Conservation (phyloP, 2,888 invertebrate species). For the Gerris lacustris region DNA sequence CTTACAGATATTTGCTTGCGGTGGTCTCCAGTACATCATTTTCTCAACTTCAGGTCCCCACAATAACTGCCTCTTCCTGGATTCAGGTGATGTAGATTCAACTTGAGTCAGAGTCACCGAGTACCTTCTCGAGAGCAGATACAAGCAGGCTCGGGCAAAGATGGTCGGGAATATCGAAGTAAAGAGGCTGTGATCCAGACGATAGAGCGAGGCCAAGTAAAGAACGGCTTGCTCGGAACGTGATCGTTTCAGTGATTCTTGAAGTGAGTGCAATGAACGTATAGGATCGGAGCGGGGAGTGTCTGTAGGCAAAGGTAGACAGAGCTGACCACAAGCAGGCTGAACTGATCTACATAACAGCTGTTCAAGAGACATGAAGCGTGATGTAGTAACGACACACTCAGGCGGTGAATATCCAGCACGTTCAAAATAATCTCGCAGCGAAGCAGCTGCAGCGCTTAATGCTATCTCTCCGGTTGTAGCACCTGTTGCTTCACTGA, state of each 20-base stretch:
- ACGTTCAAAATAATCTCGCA: constrained; percentile 48
- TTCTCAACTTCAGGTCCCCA: constrained; percentile 54
- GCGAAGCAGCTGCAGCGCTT: constrained; percentile 48
- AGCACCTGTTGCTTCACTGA: constrained; percentile 47
- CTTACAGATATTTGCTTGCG: constrained; percentile 64
- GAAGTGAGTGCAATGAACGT: constrained; percentile 38
- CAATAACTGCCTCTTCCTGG: constrained; percentile 37
- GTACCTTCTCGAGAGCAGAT: constrained; percentile 53
- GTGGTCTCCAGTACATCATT: constrained; percentile 59
- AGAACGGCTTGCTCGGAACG: constrained; percentile 40
- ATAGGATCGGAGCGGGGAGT: constrained; percentile 37
- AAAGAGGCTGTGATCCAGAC: constrained; percentile 46
- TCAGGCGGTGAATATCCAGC: constrained; percentile 42
- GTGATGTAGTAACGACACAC: constrained; percentile 49
- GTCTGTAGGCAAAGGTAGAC: constrained; percentile 48
- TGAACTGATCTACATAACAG: constrained; percentile 43
- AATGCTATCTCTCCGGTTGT: constrained; percentile 49
- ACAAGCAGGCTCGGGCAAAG: constrained; percentile 44
- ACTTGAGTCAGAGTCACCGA: constrained; percentile 52
- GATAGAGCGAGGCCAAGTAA: constrained; percentile 43
- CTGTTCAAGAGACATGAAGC: constrained; percentile 47
- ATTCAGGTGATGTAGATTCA: constrained; percentile 33
- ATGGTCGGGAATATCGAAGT: constrained; percentile 50
- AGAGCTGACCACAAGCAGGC: constrained; percentile 48
- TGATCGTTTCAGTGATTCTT: constrained; percentile 37